Base-by-base conservation (phyloP, 2,888 invertebrate genomes). In the Geophilus truncorum region DNA sequence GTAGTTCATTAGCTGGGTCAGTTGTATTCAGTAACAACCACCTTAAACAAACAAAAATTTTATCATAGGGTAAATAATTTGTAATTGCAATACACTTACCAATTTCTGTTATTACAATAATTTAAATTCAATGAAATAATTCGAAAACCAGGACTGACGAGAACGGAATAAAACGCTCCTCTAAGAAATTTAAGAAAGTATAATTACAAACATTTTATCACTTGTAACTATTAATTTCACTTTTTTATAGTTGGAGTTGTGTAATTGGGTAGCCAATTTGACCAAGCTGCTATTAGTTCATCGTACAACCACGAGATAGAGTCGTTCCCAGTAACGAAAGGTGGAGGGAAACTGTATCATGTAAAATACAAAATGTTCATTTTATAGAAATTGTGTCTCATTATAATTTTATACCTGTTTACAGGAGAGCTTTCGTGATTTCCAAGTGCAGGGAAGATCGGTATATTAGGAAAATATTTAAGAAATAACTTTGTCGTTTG, bases 401-500 rank as follows among this genome's bases (percentile, higher is more conserved):
- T 45, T 77, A 30, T n/a, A 18, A 32, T 9, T 23, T 34, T 90
- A n/a, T 88, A 94, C 95, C 94, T 94, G 86, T 98, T 97, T 0
- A 96, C 96, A 9, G 98, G 98, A 4, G 95, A 94, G 82, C 95
- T 93, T 89, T 98, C 98, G 85, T 98, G 98, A 88, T 98, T 98
- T 3, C 98, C 98, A 4, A 98, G 89, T 0, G 97, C 94, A 12
- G 97, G 96, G 86, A 95, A 97, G 83, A 98, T 94, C 0, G 96
- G 96, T 28, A 94, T 92, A 0, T 94, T 94, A 0, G 95, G 97
- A 85, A 98, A 97, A 88, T 92, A 93, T 82, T 92, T 92, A 0
- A 92, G 91, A 92, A 95, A 93, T 86, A 95, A 94, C 32, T 91
- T 90, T 0, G 95, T 94, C 0, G 95, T 94, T 85, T 95, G 94